Evolutionary conservation across 2,797 vertebrate species (phyloP).

Genomic region (Coccyzus lansbergi): DNA sequence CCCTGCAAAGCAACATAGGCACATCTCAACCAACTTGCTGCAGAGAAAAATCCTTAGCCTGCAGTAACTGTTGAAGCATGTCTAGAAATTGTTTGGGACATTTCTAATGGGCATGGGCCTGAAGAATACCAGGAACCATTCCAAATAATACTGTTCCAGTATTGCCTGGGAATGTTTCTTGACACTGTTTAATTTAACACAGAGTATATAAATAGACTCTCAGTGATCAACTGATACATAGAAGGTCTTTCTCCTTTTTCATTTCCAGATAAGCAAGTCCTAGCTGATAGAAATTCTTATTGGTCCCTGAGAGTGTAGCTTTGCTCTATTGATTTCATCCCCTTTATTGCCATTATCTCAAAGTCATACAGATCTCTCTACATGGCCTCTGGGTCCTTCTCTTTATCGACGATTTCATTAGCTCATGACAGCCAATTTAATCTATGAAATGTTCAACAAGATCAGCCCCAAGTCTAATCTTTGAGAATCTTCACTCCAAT

Average conservation of each 20-base stretch:
- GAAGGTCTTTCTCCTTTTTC: not conserved
- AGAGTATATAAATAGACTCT: not conserved
- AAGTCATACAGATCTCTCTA: conserved; percentile 31
- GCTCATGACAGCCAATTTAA: not conserved
- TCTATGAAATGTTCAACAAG: not conserved
- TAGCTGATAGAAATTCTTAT: conserved; percentile 16
- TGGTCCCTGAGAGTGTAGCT: not conserved
- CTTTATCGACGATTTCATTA: conserved; percentile 6
- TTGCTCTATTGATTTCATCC: conserved; percentile 31
- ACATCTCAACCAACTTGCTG: not conserved
- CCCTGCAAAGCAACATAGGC: not conserved
- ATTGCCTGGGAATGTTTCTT: not conserved
- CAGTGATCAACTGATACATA: not conserved
- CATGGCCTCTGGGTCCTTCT: not conserved
- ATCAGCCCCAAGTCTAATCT: not conserved
- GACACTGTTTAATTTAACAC: conserved; percentile 7
- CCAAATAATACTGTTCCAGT: not conserved
- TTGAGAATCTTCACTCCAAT: not conserved
- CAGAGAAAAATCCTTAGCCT: not conserved
- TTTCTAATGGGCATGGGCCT: not conserved
- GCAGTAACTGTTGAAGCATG: not conserved
- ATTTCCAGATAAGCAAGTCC: conserved; percentile 20
- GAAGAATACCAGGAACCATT: not conserved
- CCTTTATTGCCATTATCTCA: conserved; percentile 30
- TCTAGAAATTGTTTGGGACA: not conserved